Evolutionary conservation across 2,113 vertebrate species (phyloP), one percentile per base, ranked within the genome.

Genomic region (Lepus timidus): DNA sequence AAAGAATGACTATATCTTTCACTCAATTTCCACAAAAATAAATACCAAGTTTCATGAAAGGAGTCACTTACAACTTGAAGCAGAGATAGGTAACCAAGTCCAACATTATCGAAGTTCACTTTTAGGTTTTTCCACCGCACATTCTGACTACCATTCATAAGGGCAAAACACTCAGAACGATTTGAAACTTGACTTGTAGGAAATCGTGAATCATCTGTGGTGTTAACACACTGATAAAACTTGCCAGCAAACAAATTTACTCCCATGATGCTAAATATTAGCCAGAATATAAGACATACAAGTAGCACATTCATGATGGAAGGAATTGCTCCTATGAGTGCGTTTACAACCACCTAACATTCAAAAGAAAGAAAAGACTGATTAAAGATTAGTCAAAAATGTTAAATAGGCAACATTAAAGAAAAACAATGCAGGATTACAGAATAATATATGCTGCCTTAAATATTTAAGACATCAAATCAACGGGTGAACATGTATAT

Each of bases 191-290:
- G 0, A 0, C 6, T 0, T 52, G 11, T 0, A 55, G 0, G 0
- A 29, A 99, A 80, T 0, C 0, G 19, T 8, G 10, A 0, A 6
- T 93, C 94, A 22, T 80, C 87, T 52, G 97, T 98, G n/a, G 2
- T 96, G 95, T 99, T 99, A 78, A 99, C 29, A 97, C 99, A 99
- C 81, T 80, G 62, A 93, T 98, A 97, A 98, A 98, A 99, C 91
- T 99, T 99, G 39, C 99, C 99, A 65, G 99, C 99, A 98, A 99
- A 99, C 83, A 99, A 95, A 98, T 99, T 99, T 85, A 99, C 99
- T 68, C 99, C 99, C 99, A 99, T 99, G 95, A 99, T 99, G 96
- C 99, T 99, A 98, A 99, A 99, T 98, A 99, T 99, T 51, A 99
- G 99, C 99, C 99, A 99, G 98, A 99, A 99, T 96, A 99, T 99